Evolutionary conservation across 2,113 vertebrate genomes (phyloP), one percentile per base, ranked within the genome.

Genomic region (Anguilla japonica): DNA sequence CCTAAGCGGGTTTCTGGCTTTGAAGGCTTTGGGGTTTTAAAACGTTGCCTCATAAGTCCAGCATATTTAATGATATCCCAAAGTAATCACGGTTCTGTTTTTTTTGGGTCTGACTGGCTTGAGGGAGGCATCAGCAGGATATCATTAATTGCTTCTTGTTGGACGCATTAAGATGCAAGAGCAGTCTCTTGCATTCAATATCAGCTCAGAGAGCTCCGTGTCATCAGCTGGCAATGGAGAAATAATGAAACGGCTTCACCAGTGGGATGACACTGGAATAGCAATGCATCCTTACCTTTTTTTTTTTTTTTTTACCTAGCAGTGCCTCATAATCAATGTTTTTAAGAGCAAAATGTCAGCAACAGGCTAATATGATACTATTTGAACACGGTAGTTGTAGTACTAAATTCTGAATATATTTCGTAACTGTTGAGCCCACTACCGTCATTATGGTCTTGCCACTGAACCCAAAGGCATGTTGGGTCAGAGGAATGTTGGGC

Each of bases 181-280:
- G 79, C 63, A 84, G 82, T 60, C 9, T 41, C 18, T 86, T 41
- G 79, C 57, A 39, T 83, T 82, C 81, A 57, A 78, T n/a, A 81
- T 29, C 5, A 71, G 80, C 41, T 71, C 13, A 79, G 41, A 63
- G 16, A 84, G 57, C 40, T 81, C 41, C 22, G 82, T 84, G 85
- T 84, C 60, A 78, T 87, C 85, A 84, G 63, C 56, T 79, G 34
- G 75, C 63, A 83, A 83, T 82, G 39, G 82, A 82, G 84, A 85
- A 90, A 85, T 85, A 88, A 63, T 88, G 57, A 91, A 90, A 88
- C 81, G 11, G 81, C 81, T 87, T 84, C 85, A 87, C 78, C 80
- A 50, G 60, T 26, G 50, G 85, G 56, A 86, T 43, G 29, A 78
- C 56, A 7, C 39, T 53, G n/a, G 83, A 89, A 89, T 88, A 90